These are phyloP conservation scores for Microplitis manilae DNA, from an alignment of 2,888 invertebrate genomes.

Conservation along the genomic window DNA sequence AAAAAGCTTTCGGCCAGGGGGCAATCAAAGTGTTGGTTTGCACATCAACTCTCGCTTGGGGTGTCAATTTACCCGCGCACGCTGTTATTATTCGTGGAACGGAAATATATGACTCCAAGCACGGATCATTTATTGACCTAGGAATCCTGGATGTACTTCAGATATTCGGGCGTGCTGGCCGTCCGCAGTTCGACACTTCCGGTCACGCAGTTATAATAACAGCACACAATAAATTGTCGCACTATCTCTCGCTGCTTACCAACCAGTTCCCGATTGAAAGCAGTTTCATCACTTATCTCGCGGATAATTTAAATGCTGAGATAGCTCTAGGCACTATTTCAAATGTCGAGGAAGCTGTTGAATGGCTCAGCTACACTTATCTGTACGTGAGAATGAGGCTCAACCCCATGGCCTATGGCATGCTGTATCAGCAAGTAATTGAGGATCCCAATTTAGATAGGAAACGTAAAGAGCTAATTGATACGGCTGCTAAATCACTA, in stretches of 20 bases:
- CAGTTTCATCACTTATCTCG: conserved; percentile 91
- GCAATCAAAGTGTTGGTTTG: conserved; percentile 92
- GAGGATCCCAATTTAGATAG: conserved; percentile 86
- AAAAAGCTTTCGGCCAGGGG: conserved; percentile 92
- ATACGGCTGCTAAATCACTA: conserved; percentile 85
- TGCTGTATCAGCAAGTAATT: conserved; percentile 77
- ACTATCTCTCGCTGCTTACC: conserved; percentile 93
- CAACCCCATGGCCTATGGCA: conserved; percentile 87
- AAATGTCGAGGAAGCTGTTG: conserved; percentile 95
- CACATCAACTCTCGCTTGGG: conserved; percentile 99
- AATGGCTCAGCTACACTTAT: conserved; percentile 98
- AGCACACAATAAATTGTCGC: conserved; percentile 89
- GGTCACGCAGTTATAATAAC: conserved; percentile 98
- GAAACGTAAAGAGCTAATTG: conserved; percentile 85
- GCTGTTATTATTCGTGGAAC: conserved; percentile 97
- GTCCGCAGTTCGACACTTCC: conserved; percentile 96
- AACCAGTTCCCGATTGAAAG: conserved; percentile 99
- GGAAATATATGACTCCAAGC: conserved; percentile 96
- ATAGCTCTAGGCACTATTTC: conserved; percentile 93
- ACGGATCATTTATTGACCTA: conserved; percentile 93
- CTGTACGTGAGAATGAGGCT: conserved; percentile 93
- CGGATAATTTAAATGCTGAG: conserved; percentile 98
- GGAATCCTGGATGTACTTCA: conserved; percentile 97
- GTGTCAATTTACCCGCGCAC: conserved; percentile 98
- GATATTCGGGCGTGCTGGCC: conserved; percentile 98